Evolutionary conservation across 2,113 vertebrate genomes (phyloP).

Genomic region (Equus przewalskii): DNA sequence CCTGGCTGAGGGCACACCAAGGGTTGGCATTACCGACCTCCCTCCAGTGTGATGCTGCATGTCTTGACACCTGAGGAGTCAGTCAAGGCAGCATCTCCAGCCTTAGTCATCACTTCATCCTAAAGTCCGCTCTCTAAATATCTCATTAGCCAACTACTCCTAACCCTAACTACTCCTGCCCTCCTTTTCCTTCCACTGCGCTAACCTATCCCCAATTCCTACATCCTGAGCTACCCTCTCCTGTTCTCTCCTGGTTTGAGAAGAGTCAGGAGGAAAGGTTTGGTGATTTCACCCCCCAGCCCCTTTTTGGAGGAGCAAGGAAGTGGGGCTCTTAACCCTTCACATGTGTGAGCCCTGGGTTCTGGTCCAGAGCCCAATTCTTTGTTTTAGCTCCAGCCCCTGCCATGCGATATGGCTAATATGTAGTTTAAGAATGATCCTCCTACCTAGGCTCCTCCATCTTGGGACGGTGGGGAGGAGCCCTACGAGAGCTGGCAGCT

Average conservation of each 20-base stretch:
- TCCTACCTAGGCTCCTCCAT: background rate
- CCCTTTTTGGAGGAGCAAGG: background rate
- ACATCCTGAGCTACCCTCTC: conserved; percentile 30
- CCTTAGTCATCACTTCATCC: background rate
- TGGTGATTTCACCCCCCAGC: background rate
- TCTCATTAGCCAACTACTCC: background rate
- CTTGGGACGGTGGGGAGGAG: background rate
- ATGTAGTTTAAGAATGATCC: background rate
- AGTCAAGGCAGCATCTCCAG: background rate
- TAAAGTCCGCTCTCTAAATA: background rate
- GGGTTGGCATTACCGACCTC: background rate
- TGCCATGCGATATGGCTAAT: background rate
- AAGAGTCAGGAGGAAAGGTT: background rate
- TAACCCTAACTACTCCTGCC: background rate
- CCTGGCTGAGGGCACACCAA: background rate
- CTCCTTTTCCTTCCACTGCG: background rate
- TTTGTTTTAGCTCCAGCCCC: background rate
- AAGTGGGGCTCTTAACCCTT: background rate
- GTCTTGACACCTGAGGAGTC: background rate
- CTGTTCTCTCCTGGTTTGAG: background rate
- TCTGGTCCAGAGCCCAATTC: background rate
- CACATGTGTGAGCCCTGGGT: background rate
- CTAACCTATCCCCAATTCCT: background rate
- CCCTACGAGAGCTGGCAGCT: background rate
- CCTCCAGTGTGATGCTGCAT: background rate